phyloP scores from a whole-genome alignment of 53 echinoderm and acorn worm genomes.

The Zoroaster sp. region DNA sequence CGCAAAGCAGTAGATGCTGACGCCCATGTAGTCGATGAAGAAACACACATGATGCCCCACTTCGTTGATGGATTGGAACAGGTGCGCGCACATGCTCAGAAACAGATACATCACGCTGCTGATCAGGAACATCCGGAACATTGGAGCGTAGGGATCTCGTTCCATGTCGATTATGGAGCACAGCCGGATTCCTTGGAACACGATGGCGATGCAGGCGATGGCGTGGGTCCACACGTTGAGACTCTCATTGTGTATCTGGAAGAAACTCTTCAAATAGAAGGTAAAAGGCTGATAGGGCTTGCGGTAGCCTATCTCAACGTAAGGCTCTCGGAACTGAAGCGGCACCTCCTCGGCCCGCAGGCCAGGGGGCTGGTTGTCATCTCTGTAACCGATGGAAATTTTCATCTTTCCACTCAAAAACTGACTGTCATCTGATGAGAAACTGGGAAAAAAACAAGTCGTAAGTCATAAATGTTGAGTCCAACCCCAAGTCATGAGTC shows the following conservation, averaged over 20 bases:
- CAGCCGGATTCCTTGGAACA: conserved; percentile 60
- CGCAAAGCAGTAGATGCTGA: conserved; percentile 79
- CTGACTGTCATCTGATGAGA: conserved; percentile 9
- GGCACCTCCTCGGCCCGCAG: conserved; percentile 68
- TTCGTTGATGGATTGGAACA: conserved; percentile 87
- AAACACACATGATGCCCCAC: conserved; percentile 89
- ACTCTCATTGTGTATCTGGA: conserved; percentile 90
- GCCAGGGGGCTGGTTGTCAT: conserved; percentile 42
- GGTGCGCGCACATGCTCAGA: conserved; percentile 82
- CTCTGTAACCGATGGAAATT: conserved; percentile 41
- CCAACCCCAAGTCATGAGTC: too few species aligned
- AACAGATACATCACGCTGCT: conserved; percentile 72
- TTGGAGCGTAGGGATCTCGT: conserved; percentile 72
- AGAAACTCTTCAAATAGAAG: conserved; percentile 87
- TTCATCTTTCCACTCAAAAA: conserved; percentile 17
- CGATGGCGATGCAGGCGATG: conserved; percentile 64
- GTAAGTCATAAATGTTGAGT: too few species aligned
- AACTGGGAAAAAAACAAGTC: background rate
- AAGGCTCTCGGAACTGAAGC: conserved; percentile 71
- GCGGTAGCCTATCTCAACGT: conserved; percentile 83
- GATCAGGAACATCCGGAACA: conserved; percentile 75
- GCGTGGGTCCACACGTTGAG: conserved; percentile 94
- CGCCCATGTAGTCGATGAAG: conserved; percentile 92
- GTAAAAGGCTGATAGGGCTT: conserved; percentile 81
- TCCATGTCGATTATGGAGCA: conserved; percentile 67